Conservation (phyloP, 1,140 invertebrate genomes). For the Dreissena rostriformis region DNA sequence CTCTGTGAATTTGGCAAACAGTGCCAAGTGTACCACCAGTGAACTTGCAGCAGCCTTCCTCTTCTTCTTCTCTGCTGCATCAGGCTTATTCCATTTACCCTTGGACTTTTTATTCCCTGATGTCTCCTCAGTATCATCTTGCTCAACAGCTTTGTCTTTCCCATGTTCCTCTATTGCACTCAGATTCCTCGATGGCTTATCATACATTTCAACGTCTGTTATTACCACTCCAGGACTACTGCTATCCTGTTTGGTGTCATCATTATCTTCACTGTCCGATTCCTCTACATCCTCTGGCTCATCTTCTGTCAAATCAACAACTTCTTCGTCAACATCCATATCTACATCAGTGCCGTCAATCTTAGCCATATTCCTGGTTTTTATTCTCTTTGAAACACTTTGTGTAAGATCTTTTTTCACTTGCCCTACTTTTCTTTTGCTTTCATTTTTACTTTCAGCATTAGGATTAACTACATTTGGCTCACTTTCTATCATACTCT, state of each 20-base stretch:
- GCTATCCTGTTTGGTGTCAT: constrained; percentile 67
- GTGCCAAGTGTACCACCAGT: constrained; percentile 87
- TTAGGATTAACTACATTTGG: background rate
- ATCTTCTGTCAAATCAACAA: constrained; percentile 50
- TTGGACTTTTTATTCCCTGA: background rate
- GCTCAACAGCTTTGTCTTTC: constrained; percentile 77
- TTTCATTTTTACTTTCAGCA: background rate
- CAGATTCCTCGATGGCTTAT: too few species aligned
- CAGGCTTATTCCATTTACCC: background rate
- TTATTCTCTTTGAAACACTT: constrained; percentile 1
- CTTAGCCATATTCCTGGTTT: constrained; percentile 39
- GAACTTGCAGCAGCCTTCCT: constrained; percentile 78
- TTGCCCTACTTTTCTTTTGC: background rate
- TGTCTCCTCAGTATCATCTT: background rate
- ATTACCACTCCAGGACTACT: constrained; percentile 17
- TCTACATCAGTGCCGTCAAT: background rate
- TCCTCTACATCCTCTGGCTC: constrained; percentile 45
- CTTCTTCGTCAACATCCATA: constrained; percentile 62
- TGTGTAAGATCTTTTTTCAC: too few species aligned
- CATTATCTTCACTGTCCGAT: constrained; percentile 62
- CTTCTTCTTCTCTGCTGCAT: constrained; percentile 30
- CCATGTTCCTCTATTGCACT: constrained; percentile 32
- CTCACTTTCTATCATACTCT: constrained; percentile 1
- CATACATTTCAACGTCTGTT: constrained; percentile 1
- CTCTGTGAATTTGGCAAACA: constrained; percentile 91